phyloP scores from a whole-genome alignment of 2,797 vertebrate species.

The Hemibagrus guttatus region DNA sequence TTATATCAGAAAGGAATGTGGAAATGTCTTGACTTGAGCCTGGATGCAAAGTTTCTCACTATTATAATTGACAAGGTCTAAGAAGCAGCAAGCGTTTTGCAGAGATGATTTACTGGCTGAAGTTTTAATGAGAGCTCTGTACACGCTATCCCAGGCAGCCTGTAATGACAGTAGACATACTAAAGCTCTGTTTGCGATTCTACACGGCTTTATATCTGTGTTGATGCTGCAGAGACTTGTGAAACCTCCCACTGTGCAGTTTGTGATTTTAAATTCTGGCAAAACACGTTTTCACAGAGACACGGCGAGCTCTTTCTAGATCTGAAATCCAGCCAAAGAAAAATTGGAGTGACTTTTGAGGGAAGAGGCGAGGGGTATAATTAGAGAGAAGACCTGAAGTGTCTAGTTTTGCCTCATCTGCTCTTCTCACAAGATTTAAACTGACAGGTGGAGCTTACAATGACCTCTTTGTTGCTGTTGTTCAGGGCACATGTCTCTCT shows the following conservation, averaged over 20 bases:
- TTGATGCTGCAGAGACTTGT: conserved; percentile 5
- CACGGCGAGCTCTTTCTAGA: neutral
- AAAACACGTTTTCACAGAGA: neutral
- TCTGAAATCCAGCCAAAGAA: conserved; percentile 28
- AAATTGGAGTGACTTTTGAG: conserved; percentile 6
- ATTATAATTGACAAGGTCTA: conserved; percentile 52
- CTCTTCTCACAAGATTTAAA: conserved; percentile 63
- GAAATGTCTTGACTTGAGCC: conserved; percentile 6
- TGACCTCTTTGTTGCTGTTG: conserved; percentile 70
- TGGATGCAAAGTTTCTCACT: conserved; percentile 18
- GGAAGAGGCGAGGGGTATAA: conserved; percentile 22
- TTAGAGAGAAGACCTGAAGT: neutral
- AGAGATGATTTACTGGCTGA: conserved; percentile 57
- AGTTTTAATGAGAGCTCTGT: conserved; percentile 68
- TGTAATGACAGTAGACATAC: conserved; percentile 64
- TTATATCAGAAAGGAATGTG: conserved; percentile 14
- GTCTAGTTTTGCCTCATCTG: conserved; percentile 67
- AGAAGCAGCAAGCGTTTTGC: conserved; percentile 50
- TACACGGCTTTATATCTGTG: conserved; percentile 15
- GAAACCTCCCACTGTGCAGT: conserved; percentile 16
- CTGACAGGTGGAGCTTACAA: conserved; percentile 76
- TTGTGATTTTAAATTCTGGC: neutral
- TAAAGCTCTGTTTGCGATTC: conserved; percentile 57
- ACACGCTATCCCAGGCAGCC: conserved; percentile 63
- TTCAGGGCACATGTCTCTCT: conserved; percentile 62